These are phyloP conservation scores for Ochropleura leucogaster DNA, from an alignment of 2,888 invertebrate species.

Conservation along the genomic window DNA sequence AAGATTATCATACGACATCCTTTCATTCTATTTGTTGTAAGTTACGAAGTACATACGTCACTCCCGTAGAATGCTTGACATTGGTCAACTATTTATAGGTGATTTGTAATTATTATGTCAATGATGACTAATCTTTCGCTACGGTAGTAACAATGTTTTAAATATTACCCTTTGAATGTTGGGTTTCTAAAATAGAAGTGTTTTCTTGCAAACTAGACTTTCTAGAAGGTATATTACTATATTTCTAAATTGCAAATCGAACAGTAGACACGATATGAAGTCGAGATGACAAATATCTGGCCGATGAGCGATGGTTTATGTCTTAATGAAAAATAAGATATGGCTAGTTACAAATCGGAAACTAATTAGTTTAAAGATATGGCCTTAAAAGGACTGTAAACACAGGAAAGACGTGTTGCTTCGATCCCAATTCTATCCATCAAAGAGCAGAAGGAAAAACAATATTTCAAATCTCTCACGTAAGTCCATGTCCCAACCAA, in stretches of 20 bases:
- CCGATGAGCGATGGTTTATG: background rate
- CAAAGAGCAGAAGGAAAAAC: slow-evolving; percentile 3
- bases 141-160: slow-evolving; percentile 19
- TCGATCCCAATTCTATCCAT: background rate
- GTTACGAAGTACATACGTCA: slow-evolving; percentile 23
- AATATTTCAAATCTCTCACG: slow-evolving; percentile 18
- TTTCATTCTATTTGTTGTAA: slow-evolving; percentile 19
- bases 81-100: slow-evolving; percentile 57
- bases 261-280: background rate
- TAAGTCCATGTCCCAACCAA: slow-evolving; percentile 40
- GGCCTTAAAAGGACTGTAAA: background rate
- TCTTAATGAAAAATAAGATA: background rate
- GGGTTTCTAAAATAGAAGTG: background rate
- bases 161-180: slow-evolving; percentile 14
- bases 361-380: background rate
- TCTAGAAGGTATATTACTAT: background rate
- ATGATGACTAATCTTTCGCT: slow-evolving; percentile 46
- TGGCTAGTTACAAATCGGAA: background rate
- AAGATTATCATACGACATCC: slow-evolving; percentile 10
- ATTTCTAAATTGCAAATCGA: background rate
- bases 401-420: background rate
- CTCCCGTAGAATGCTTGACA: slow-evolving; percentile 39
- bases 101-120: slow-evolving; percentile 60
- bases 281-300: background rate
- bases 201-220: background rate